Evolutionary conservation across 2,888 invertebrate genomes (phyloP), one percentile per base, ranked within the genome.

Genomic region (Pegoplata infirma): DNA sequence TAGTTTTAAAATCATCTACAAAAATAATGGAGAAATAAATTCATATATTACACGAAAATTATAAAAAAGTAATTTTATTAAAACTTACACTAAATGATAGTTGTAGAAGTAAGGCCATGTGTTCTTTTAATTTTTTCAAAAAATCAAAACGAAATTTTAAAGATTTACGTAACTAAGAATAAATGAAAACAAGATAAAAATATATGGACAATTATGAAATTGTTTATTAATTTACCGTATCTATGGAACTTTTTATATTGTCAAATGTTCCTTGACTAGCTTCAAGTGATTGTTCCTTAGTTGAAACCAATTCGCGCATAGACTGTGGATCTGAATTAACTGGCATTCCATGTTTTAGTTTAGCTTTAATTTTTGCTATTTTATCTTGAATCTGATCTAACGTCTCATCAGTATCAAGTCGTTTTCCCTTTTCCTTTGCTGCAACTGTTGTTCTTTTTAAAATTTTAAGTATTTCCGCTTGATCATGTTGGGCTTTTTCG

Each of bases 81-180:
- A n/a, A n/a, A 72, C 81, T 69, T 82, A 89, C 88, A 84, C 85
- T 82, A 64, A 89, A 89, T 10, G 85, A 85, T 71, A 89, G 88
- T 82, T 91, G 90, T 59, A 91, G 90, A 53, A 90, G 84, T 46
- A 90, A 85, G 0, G 90, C 90, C 83, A 91, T 91, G 75, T 88
- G 86, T 0, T 87, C 89, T 81, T 91, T 91, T 66, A 91, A 85
- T 25, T 84, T 84, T 76, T 88, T 88, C 44, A 91, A 89, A 79
- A 88, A 87, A 69, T 90, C 87, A 82, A 90, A 86, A 76, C 91
- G 91, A 47, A 88, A 86, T 49, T 89, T 84, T 1, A 90, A 82
- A 0, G 86, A 85, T 36, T 78, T 85, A 76, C 90, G 87, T 7
- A 90, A 84, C 91, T 91, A 73, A 36, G 80, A 82, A 51, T 14